phyloP scores from a whole-genome alignment of 2,888 invertebrate genomes.

The Escarpia spicata region DNA sequence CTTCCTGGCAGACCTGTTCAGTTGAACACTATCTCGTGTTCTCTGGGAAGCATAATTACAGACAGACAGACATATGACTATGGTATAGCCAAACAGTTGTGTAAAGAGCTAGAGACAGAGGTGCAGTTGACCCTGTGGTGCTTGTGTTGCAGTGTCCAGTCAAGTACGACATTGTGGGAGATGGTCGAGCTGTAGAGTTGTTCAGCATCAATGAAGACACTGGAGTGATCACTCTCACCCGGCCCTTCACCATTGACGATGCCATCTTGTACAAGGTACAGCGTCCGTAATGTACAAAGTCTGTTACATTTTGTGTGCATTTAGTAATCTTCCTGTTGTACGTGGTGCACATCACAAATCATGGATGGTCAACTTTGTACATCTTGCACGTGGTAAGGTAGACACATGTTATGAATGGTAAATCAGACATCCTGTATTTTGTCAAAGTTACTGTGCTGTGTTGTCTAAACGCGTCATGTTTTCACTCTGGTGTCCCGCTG shows the following conservation, averaged over 20 bases:
- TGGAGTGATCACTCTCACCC: conserved; percentile 49
- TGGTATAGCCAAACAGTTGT: too few relatives aligned
- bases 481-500: too few relatives aligned
- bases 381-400: not conserved
- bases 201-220: conserved; percentile 49
- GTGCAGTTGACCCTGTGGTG: too few relatives aligned
- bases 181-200: conserved; percentile 46
- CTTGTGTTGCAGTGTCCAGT: conserved; percentile 47
- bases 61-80: not conserved
- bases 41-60: not conserved
- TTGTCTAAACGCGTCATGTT: too few relatives aligned
- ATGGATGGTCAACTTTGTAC: not conserved
- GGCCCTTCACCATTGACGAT: conserved; percentile 31
- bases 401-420: not conserved
- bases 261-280: conserved; percentile 30
- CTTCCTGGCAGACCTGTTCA: too few relatives aligned
- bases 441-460: not conserved
- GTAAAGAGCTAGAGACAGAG: too few relatives aligned
- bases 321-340: not conserved
- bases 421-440: not conserved
- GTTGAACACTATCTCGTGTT: too few relatives aligned
- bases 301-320: not conserved
- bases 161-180: conserved; percentile 54
- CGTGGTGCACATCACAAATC: not conserved
- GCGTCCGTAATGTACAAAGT: not conserved